Base-by-base conservation (phyloP, 1,140 invertebrate species). In the Lepidostoma basale region DNA sequence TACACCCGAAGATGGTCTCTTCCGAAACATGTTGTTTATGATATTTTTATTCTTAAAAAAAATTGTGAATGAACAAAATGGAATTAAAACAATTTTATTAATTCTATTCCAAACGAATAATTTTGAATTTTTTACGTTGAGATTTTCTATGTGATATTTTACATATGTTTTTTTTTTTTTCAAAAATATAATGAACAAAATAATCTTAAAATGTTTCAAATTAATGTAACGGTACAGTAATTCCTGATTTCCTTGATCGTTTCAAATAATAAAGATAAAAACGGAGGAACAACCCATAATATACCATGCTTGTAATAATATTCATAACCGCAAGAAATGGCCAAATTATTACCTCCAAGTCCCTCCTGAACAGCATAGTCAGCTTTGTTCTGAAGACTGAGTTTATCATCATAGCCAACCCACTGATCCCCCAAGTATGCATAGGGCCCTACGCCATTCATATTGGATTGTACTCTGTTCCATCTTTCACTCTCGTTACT, bases 351-450 rank as follows among this genome's bases (percentile, higher is more conserved):
- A 88, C 1, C 84, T 78, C 94, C 93, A 2, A 96, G 79, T 40
- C 87, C 85, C 59, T 91, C 88, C 58, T 92, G 87, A 22, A 88
- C 88, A 1, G 93, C 90, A 76, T 92, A 95, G 73, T 88, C 83
- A 0, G 91, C 87, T 86, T 95, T 88, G 49, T 83, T 82, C 68
- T 79, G 75, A 90, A 33, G 6, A 33, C 5, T 89, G 91, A 91
- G 5, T 12, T 6, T 88, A 79, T 96, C 90, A 73, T 98, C 96
- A 76, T 89, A 98, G 45, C 94, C 92, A 0, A 97, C 93, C 93
- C 95, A 97, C 74, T 96, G 93, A 73, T 94, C 86, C 8, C 87
- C 87, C 1, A 85, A 81, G 75, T 90, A 89, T 2, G 92, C 89
- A 78, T 91, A 96, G 0, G 94, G 93, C 9, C 92, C 92, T 86